phyloP scores from a whole-genome alignment of 2,888 invertebrate genomes.

The Ormia ochracea region DNA sequence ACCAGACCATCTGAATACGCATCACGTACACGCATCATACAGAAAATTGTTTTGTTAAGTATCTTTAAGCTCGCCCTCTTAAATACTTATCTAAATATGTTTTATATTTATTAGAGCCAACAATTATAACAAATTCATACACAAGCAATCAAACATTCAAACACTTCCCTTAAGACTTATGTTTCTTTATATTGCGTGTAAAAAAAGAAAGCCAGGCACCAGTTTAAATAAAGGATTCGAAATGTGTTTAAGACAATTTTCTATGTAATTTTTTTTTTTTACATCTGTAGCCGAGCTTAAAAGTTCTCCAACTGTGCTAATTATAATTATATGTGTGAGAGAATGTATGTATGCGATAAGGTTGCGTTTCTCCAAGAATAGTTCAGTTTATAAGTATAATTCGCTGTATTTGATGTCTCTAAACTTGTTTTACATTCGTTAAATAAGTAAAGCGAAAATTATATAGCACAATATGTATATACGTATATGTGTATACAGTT shows the following conservation, averaged over 20 bases:
- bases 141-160: neutral
- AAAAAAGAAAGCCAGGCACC: too few relatives aligned
- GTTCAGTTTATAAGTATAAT: constrained; percentile 8
- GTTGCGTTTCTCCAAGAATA: too few relatives aligned
- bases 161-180: constrained; percentile 13
- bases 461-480: neutral
- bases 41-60: neutral
- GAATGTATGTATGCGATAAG: too few relatives aligned
- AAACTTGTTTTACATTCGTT: constrained; percentile 36
- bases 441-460: constrained; percentile 44
- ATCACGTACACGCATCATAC: neutral
- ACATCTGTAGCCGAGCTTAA: too few relatives aligned
- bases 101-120: neutral
- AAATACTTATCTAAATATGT: neutral
- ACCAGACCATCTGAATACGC: neutral
- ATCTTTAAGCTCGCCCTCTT: neutral
- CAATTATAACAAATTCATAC: constrained; percentile 10
- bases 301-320: too few relatives aligned
- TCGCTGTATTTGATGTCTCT: constrained; percentile 15
- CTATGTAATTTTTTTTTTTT: too few relatives aligned
- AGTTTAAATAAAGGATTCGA: too few relatives aligned
- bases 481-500: neutral
- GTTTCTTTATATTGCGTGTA: neutral
- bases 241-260: too few relatives aligned
- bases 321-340: too few relatives aligned